Evolutionary conservation across 1,140 invertebrate genomes (phyloP).

Genomic region (Pogonognathellus flavescens): DNA sequence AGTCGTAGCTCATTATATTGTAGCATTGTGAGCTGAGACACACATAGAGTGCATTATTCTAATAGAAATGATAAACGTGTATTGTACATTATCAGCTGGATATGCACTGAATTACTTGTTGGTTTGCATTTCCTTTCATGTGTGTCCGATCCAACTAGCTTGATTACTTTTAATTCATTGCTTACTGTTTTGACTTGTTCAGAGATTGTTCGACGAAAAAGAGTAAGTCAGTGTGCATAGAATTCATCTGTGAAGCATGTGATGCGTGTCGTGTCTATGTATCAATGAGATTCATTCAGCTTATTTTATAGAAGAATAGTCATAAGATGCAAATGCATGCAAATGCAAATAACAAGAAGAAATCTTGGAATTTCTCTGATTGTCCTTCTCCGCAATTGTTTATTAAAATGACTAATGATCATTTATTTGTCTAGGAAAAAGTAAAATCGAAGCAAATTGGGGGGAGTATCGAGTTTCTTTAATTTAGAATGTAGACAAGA

Average conservation of each 20-base stretch:
- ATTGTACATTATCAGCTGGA: conserved; percentile 10
- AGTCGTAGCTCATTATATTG: background rate
- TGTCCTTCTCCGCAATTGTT: conserved; percentile 5
- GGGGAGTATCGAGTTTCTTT: conserved; percentile 33
- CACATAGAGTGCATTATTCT: background rate
- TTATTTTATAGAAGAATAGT: background rate
- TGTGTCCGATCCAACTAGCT: conserved; percentile 35
- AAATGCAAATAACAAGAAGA: conserved; percentile 10
- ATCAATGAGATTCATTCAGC: conserved; percentile 19
- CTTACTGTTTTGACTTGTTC: background rate
- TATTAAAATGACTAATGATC: conserved; percentile 34
- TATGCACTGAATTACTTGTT: conserved; percentile 37
- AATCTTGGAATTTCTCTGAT: conserved; percentile 26
- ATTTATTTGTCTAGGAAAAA: conserved; percentile 20
- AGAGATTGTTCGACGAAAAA: background rate
- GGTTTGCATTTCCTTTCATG: conserved; percentile 48
- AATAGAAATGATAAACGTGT: conserved; percentile 26
- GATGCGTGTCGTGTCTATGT: background rate
- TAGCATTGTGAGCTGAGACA: conserved; percentile 5
- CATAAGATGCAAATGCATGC: conserved; percentile 7
- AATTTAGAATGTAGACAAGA: background rate
- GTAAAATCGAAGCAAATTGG: conserved; percentile 50
- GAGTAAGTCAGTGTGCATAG: background rate
- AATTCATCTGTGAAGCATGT: background rate
- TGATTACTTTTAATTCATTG: conserved; percentile 33